These are phyloP conservation scores for Nibea coibor DNA, from an alignment of 2,113 vertebrate genomes.

Conservation along the genomic window DNA sequence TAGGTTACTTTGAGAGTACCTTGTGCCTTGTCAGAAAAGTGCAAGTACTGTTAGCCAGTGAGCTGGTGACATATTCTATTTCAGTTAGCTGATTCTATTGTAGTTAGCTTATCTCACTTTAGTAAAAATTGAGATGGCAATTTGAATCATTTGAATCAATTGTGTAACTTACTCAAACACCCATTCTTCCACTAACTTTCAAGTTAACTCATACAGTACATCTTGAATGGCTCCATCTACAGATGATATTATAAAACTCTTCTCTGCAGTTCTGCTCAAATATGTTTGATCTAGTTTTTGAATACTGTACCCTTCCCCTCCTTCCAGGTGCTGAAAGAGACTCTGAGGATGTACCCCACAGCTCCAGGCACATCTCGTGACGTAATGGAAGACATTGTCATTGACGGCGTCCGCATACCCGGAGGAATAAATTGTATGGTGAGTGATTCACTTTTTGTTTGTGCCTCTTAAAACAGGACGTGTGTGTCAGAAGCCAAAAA, in stretches of 20 bases:
- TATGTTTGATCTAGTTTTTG: background rate
- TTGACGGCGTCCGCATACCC: conserved; percentile 86
- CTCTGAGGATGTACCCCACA: conserved; percentile 88
- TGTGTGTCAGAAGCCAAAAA: background rate
- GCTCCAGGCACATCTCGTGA: conserved; percentile 85
- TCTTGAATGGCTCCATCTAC: background rate
- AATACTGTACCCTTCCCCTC: background rate
- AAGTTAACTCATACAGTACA: background rate
- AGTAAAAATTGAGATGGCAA: no score
- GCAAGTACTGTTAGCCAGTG: no score
- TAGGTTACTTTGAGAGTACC: no score
- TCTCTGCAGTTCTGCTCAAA: background rate
- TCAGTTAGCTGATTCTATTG: no score
- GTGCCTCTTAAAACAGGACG: background rate
- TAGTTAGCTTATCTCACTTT: no score
- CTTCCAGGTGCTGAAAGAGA: conserved; percentile 91
- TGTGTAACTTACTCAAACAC: background rate
- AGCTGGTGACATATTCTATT: no score
- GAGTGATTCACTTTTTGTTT: conserved; percentile 24
- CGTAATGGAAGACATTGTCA: conserved; percentile 78
- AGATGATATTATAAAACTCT: background rate
- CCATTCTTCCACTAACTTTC: background rate
- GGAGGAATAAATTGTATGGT: conserved; percentile 54
- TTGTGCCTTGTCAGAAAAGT: no score
- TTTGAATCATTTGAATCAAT: background rate